These are phyloP conservation scores for Intellagama lesueurii DNA, from an alignment of 2,797 vertebrate species.

Conservation along the genomic window DNA sequence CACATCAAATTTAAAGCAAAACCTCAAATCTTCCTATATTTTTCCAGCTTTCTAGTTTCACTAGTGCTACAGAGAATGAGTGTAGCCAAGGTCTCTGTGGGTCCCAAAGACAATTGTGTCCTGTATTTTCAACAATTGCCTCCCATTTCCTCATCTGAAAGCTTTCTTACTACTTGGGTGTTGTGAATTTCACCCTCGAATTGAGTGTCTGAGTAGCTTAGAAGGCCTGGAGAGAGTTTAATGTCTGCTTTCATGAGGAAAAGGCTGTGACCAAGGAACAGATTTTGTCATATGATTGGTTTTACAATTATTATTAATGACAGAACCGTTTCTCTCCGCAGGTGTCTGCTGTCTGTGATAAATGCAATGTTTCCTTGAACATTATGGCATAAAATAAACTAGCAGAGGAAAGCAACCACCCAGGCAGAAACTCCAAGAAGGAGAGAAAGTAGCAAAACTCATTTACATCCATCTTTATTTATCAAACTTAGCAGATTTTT, in stretches of 20 bases:
- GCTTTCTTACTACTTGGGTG: not conserved
- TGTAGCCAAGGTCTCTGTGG: not conserved
- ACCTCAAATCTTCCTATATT: not conserved
- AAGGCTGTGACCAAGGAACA: constrained; percentile 44
- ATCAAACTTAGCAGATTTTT: constrained; percentile 49
- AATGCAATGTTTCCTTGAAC: constrained; percentile 54
- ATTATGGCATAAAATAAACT: constrained; percentile 58
- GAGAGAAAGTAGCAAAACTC: constrained; percentile 55
- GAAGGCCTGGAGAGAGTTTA: constrained; percentile 8
- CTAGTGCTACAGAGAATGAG: not conserved
- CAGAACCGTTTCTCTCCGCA: constrained; percentile 52
- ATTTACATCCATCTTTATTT: constrained; percentile 45
- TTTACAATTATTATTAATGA: constrained; percentile 62
- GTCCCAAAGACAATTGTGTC: constrained; percentile 10
- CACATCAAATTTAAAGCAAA: constrained; percentile 16
- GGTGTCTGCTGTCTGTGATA: constrained; percentile 59
- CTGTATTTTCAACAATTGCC: not conserved
- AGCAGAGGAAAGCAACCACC: constrained; percentile 57
- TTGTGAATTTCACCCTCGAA: constrained; percentile 39
- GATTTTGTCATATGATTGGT: constrained; percentile 46
- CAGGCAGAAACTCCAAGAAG: constrained; percentile 58
- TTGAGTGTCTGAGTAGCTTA: constrained; percentile 36
- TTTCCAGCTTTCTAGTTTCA: not conserved
- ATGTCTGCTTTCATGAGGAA: constrained; percentile 41
- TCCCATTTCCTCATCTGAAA: not conserved